phyloP scores from a whole-genome alignment of 2,797 vertebrate genomes.

The Macrochelys suwanniensis region DNA sequence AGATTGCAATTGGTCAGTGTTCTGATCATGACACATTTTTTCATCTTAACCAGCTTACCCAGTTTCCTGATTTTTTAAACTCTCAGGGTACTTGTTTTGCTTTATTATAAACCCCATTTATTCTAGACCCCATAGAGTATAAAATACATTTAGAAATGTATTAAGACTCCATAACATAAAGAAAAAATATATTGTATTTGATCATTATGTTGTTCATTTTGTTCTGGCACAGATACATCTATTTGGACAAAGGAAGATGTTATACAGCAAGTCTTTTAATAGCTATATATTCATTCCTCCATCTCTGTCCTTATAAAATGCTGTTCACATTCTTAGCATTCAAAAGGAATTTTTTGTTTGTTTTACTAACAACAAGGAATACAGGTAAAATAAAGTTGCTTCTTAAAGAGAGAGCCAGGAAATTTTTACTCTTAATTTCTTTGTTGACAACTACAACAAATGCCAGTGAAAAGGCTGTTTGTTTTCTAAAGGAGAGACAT shows the following conservation, averaged over 20 bases:
- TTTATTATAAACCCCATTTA: neutral
- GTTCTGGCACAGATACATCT: neutral
- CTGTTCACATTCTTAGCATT: neutral
- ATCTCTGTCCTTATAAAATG: neutral
- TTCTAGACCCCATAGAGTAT: neutral
- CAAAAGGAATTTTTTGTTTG: neutral
- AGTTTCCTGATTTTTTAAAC: neutral
- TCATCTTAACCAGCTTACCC: neutral
- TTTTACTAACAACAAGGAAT: neutral
- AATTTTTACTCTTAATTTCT: neutral
- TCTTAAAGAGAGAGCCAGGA: neutral
- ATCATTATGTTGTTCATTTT: neutral
- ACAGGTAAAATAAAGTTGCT: neutral
- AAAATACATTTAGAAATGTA: neutral
- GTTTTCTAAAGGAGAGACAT: neutral
- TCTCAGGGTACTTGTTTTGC: accelerated
- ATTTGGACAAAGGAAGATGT: neutral
- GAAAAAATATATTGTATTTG: neutral
- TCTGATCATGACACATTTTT: neutral
- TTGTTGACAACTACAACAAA: neutral
- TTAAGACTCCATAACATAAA: neutral
- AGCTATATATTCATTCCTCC: neutral
- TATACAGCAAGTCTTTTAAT: conserved; percentile 4
- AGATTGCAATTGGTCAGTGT: neutral
- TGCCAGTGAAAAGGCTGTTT: neutral